Evolutionary conservation across 1,140 invertebrate species (phyloP).

Genomic region (Drosophila fuyamai): DNA sequence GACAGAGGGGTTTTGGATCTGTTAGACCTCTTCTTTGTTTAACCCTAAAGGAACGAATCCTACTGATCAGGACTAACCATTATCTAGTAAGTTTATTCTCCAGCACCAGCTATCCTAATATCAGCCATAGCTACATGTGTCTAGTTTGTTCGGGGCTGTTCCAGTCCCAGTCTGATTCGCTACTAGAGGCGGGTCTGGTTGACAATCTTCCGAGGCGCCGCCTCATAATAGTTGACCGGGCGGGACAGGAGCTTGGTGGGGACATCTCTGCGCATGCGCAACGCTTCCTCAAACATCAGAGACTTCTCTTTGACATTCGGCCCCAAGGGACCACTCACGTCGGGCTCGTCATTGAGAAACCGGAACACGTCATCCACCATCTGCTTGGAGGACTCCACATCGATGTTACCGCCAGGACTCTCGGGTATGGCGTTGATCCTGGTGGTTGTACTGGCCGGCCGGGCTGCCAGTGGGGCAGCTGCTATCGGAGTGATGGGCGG

Average conservation of each 20-base stretch:
- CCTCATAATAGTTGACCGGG: constrained; percentile 83
- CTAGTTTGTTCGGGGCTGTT: constrained; percentile 58
- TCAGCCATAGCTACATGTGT: constrained; percentile 22
- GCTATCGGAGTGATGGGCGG: constrained; percentile 39
- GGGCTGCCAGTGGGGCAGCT: neutral
- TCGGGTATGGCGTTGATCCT: constrained; percentile 23
- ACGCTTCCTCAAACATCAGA: constrained; percentile 75
- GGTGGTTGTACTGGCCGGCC: constrained; percentile 26
- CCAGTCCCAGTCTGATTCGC: constrained; percentile 32
- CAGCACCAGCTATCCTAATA: constrained; percentile 22
- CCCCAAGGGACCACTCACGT: constrained; percentile 71
- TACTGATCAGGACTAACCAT: constrained; percentile 4
- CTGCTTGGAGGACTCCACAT: constrained; percentile 86
- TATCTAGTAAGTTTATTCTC: neutral
- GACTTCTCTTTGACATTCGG: constrained; percentile 84
- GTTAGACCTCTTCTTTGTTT: neutral
- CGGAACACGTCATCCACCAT: constrained; percentile 85
- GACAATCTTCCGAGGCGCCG: constrained; percentile 67
- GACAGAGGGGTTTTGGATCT: no score
- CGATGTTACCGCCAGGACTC: constrained; percentile 56
- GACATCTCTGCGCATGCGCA: constrained; percentile 70
- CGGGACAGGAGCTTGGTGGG: constrained; percentile 81
- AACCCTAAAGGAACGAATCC: neutral
- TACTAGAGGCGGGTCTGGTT: constrained; percentile 78
- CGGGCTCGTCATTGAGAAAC: constrained; percentile 86